Evolutionary conservation across 64 coral and sea anemone species (phyloP).

Genomic region (Pachyseris speciosa): DNA sequence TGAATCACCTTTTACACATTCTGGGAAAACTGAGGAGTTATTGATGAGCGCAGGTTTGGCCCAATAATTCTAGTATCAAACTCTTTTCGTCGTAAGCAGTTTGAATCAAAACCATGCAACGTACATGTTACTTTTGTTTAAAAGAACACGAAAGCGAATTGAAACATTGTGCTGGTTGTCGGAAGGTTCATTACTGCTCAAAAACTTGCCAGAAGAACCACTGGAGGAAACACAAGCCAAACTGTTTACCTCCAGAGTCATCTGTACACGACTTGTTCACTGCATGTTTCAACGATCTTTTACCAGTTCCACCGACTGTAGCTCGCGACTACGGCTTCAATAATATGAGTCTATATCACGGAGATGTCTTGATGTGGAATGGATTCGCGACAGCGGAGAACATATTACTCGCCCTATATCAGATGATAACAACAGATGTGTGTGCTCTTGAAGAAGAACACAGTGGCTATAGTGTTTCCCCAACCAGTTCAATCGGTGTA

Average conservation of each 20-base stretch:
- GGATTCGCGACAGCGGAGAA: neutral
- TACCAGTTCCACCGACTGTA: neutral
- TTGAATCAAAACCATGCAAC: neutral
- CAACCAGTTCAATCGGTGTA: conserved; percentile 11
- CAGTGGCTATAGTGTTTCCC: no score
- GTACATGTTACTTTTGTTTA: neutral
- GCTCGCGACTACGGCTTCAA: conserved; percentile 48
- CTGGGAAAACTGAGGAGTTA: no score
- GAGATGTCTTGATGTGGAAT: neutral
- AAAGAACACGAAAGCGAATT: neutral
- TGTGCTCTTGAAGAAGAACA: neutral
- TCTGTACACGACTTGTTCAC: conserved; percentile 19
- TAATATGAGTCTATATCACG: conserved; percentile 16
- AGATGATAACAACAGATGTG: conserved; percentile 23
- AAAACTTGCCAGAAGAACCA: conserved; percentile 43
- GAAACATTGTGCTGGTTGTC: conserved; percentile 21
- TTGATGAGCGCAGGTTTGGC: no score
- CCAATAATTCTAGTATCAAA: no score
- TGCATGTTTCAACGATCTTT: neutral
- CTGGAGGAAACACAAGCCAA: conserved; percentile 53
- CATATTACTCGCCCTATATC: neutral
- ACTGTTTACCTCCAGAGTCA: conserved; percentile 14
- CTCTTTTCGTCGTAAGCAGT: no score
- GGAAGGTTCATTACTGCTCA: conserved; percentile 44
- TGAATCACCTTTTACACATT: no score